Conservation (phyloP, 2,888 invertebrate species). For the Venusia cambrica region DNA sequence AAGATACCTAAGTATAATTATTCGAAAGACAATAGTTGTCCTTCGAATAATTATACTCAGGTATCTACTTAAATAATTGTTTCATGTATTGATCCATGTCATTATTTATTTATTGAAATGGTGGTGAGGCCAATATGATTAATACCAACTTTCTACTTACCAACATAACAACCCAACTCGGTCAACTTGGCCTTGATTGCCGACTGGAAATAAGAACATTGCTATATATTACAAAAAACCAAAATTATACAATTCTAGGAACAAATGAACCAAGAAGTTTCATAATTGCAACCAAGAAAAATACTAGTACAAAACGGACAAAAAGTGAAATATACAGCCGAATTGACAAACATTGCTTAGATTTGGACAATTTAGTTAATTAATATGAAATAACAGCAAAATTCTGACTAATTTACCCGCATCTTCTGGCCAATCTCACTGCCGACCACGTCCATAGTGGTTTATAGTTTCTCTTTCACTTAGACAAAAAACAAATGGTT, state of each 20-base stretch:
- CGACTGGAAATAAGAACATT: slow-evolving; percentile 85
- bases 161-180: slow-evolving; percentile 96
- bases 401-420: slow-evolving; percentile 82
- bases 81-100: too few species aligned
- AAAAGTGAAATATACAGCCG: not conserved
- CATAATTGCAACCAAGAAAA: slow-evolving; percentile 2
- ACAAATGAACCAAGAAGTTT: not conserved
- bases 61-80: too few species aligned
- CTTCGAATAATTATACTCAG: too few species aligned
- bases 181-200: slow-evolving; percentile 97
- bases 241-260: slow-evolving; percentile 13
- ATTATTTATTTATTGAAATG: too few species aligned
- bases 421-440: slow-evolving; percentile 94
- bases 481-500: slow-evolving; percentile 1
- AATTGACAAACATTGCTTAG: not conserved
- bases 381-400: slow-evolving; percentile 34
- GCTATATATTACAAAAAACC: slow-evolving; percentile 18
- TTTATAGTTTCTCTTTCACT: slow-evolving; percentile 28
- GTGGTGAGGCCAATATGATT: too few species aligned
- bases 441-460: slow-evolving; percentile 87
- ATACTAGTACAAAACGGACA: not conserved
- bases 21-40: too few species aligned
- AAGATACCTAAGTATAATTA: too few species aligned
- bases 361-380: not conserved
- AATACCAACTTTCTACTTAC: too few species aligned